A percentile compares a stretch with the other conserved stretches of the same genome.
Evolutionary conservation across 2,797 vertebrate genomes (phyloP).

Genomic region (Toxotes lorentzi): DNA sequence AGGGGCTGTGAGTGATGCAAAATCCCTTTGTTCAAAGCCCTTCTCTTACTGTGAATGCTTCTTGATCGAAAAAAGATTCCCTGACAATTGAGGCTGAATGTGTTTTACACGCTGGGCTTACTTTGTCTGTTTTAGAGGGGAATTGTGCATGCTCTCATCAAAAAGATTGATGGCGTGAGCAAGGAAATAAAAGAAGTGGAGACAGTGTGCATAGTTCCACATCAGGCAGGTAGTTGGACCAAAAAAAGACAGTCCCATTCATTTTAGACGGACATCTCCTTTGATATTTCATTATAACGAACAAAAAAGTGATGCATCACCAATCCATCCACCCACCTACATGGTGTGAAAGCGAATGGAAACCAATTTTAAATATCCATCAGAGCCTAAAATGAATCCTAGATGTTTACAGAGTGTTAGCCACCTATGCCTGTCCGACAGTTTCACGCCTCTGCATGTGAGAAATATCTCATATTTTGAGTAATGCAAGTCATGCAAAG

Average conservation of each 20-base stretch:
- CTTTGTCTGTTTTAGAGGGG: constrained; percentile 77
- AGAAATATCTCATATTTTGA: constrained; percentile 42
- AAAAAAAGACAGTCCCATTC: constrained; percentile 63
- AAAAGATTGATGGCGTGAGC: constrained; percentile 76
- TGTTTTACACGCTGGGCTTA: constrained; percentile 81
- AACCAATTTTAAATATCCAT: constrained; percentile 73
- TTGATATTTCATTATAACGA: constrained; percentile 65
- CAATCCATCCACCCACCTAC: constrained; percentile 47
- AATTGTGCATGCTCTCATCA: constrained; percentile 72
- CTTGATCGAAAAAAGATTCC: constrained; percentile 79
- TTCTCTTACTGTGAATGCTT: constrained; percentile 73
- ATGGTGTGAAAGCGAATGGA: constrained; percentile 53
- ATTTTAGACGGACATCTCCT: constrained; percentile 67
- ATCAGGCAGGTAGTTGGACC: constrained; percentile 68
- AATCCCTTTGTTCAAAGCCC: constrained; percentile 79
- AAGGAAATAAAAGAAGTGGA: constrained; percentile 67
- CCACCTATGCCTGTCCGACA: constrained; percentile 42
- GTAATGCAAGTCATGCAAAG: constrained; percentile 5
- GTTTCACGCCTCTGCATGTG: constrained; percentile 39
- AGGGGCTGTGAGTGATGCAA: constrained; percentile 80
- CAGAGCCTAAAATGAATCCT: constrained; percentile 64
- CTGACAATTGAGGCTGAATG: constrained; percentile 77
- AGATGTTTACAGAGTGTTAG: constrained; percentile 52
- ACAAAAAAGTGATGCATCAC: constrained; percentile 50
- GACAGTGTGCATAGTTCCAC: constrained; percentile 56